phyloP scores from a whole-genome alignment of 2,888 invertebrate species.

The Baccha elongata region DNA sequence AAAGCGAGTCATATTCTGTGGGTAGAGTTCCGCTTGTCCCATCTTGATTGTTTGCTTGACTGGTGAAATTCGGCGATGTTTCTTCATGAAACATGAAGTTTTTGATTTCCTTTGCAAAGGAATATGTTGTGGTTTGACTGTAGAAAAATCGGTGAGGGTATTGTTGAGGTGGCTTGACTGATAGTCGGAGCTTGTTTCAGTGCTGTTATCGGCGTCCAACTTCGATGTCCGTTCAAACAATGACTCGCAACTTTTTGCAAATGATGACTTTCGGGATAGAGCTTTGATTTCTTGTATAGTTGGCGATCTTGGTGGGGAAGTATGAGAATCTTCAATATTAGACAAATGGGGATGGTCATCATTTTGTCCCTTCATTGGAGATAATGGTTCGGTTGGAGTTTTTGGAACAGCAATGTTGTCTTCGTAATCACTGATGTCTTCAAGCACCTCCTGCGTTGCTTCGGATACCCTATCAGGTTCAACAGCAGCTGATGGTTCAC shows the following conservation, averaged over 20 bases:
- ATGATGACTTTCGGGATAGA: slow-evolving; percentile 75
- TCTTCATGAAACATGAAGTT: slow-evolving; percentile 79
- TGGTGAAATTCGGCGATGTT: slow-evolving; percentile 79
- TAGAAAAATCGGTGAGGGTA: slow-evolving; percentile 56
- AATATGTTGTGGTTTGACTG: slow-evolving; percentile 75
- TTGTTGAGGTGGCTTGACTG: slow-evolving; percentile 76
- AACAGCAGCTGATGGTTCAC: slow-evolving; percentile 74
- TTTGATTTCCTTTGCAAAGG: slow-evolving; percentile 80
- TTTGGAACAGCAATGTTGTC: slow-evolving; percentile 35
- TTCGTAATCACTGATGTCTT: slow-evolving; percentile 53
- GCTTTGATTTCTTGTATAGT: slow-evolving; percentile 76
- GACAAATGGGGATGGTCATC: neutral
- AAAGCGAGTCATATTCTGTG: slow-evolving; percentile 83
- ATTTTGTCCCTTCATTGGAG: slow-evolving; percentile 30
- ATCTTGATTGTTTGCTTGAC: slow-evolving; percentile 79
- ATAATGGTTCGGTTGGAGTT: slow-evolving; percentile 36
- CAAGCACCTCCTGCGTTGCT: slow-evolving; percentile 47
- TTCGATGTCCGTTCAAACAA: slow-evolving; percentile 77
- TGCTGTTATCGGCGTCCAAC: slow-evolving; percentile 77
- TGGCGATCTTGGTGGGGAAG: slow-evolving; percentile 71
- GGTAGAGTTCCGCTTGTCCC: slow-evolving; percentile 78
- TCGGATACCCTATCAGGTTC: slow-evolving; percentile 57
- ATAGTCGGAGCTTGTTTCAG: slow-evolving; percentile 78
- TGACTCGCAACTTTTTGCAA: slow-evolving; percentile 78
- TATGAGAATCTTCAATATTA: slow-evolving; percentile 4